Base-by-base conservation (phyloP, 1,140 invertebrate genomes). In the Hyles vespertilio region DNA sequence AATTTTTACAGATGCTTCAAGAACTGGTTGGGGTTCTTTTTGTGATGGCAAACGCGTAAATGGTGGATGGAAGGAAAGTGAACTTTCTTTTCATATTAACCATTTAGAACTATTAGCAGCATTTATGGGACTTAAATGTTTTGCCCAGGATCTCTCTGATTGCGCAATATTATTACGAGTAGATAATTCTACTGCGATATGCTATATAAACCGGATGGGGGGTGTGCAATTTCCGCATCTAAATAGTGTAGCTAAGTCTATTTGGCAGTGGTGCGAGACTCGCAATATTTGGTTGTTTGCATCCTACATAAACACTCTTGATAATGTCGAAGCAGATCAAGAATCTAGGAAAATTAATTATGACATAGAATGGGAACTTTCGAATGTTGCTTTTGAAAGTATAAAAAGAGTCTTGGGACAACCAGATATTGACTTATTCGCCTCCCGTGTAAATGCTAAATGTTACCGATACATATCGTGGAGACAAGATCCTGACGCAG, bases 101-200 rank as follows among this genome's bases (percentile, higher is more conserved):
- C 80, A 72, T 58, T 67, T 86, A 56, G 80, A 86, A 58, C 34
- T 84, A 1, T 46, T 72, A 43, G 77, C 85, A 1, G 22, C 58
- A 3, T 83, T 80, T 62, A 44, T 77, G 3, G 73, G 61, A 0
- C 43, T 86, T n/a, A 80, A 85, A 68, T 71, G 58, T 40, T 87
- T 84, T 67, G 77, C 69, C 7, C 47, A 32, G 3, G 48, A 79
- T 12, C 3, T 50, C 49, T 10, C 32, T 59, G 66, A 78, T 54
- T 77, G 70, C 58, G 12, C 67, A 7, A 76, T 84, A 45, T 58
- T 79, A 50, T 44, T 79, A 32, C 63, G 82, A n/a, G 52, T 77
- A 0, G 84, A 89, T 43, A 86, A 88, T 51, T 83, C 70, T 0
- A 84, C 78, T 3, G 82, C 83, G 0, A 72, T 85, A 9, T 66